These are phyloP conservation scores for Cryptus viduatorius DNA, from an alignment of 2,888 invertebrate genomes.

Conservation along the genomic window DNA sequence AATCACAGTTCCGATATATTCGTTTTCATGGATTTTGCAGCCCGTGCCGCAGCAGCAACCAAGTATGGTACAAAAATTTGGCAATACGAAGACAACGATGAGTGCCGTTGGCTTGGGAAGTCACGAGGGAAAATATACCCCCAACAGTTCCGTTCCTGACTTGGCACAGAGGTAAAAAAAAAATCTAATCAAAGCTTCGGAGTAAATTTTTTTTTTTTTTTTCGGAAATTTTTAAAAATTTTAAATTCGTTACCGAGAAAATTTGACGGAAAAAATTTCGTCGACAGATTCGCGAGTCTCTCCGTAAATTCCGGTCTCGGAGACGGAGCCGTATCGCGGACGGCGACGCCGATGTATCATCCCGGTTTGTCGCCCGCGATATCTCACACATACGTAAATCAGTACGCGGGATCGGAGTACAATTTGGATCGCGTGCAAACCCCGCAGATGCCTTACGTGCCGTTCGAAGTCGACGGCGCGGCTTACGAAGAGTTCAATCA, in stretches of 20 bases:
- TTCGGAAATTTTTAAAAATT: too few species aligned
- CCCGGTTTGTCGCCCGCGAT: slow-evolving; percentile 84
- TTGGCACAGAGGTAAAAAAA: slow-evolving; percentile 86
- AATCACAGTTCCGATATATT: background rate
- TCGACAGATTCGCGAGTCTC: slow-evolving; percentile 89
- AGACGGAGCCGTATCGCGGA: slow-evolving; percentile 80
- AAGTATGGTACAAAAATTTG: slow-evolving; percentile 89
- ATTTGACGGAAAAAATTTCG: background rate
- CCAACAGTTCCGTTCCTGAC: slow-evolving; percentile 89
- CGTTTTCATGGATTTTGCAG: slow-evolving; percentile 67
- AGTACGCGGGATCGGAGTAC: slow-evolving; percentile 86
- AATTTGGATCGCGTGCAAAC: slow-evolving; percentile 86
- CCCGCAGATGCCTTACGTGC: slow-evolving; percentile 82
- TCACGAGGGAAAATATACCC: slow-evolving; percentile 93
- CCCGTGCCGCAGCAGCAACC: slow-evolving; percentile 82
- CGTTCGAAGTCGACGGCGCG: slow-evolving; percentile 79
- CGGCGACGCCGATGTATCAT: slow-evolving; percentile 83
- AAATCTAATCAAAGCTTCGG: slow-evolving; percentile 5
- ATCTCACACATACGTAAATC: slow-evolving; percentile 87
- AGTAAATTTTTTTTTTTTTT: background rate
- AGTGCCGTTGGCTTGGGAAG: slow-evolving; percentile 90
- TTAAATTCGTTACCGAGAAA: background rate
- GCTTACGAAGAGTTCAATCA: slow-evolving; percentile 83
- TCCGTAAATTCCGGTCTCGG: slow-evolving; percentile 86
- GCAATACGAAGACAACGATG: slow-evolving; percentile 89